Percentiles rank a stretch among this genome's conserved stretches.
phyloP scores from a whole-genome alignment of 2,888 invertebrate species.

The Allygus modestus region DNA sequence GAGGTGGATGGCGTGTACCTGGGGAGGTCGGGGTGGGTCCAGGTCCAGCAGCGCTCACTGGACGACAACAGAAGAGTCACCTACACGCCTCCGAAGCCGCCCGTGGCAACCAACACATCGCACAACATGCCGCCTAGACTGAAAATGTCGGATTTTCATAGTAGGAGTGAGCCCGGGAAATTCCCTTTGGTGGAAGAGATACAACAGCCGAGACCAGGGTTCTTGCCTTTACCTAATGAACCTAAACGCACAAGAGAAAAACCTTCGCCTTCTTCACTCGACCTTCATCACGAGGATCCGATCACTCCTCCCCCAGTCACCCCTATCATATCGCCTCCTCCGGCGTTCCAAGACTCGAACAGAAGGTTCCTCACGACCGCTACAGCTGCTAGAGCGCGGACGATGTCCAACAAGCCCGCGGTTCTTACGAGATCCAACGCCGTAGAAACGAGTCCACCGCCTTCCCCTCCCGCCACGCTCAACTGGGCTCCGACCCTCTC shows the following conservation, averaged over 20 bases:
- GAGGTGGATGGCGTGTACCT: conserved; percentile 80
- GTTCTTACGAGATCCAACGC: conserved; percentile 75
- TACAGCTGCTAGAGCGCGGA: conserved; percentile 70
- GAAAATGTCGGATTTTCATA: conserved; percentile 77
- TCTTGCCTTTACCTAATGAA: conserved; percentile 73
- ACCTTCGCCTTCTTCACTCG: conserved; percentile 66
- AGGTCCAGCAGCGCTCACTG: conserved; percentile 78
- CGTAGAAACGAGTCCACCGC: conserved; percentile 77
- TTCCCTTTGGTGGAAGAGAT: conserved; percentile 63
- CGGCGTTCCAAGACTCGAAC: conserved; percentile 81
- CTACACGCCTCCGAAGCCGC: conserved; percentile 58
- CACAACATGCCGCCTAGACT: conserved; percentile 72
- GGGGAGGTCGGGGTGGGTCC: conserved; percentile 77
- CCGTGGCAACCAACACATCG: conserved; percentile 1
- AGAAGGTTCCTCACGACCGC: conserved; percentile 66
- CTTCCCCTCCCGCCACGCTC: conserved; percentile 74
- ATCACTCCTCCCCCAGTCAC: conserved; percentile 82
- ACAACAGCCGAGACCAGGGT: conserved; percentile 70
- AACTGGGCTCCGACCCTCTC: conserved; percentile 72
- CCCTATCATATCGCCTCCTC: conserved; percentile 84
- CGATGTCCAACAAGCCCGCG: conserved; percentile 74
- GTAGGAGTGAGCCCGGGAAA: conserved; percentile 74
- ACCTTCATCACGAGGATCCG: conserved; percentile 69
- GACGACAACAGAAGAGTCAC: conserved; percentile 75
- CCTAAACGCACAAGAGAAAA: conserved; percentile 71